Base-by-base conservation (phyloP, 2,888 invertebrate species). In the Theristus sp. region DNA sequence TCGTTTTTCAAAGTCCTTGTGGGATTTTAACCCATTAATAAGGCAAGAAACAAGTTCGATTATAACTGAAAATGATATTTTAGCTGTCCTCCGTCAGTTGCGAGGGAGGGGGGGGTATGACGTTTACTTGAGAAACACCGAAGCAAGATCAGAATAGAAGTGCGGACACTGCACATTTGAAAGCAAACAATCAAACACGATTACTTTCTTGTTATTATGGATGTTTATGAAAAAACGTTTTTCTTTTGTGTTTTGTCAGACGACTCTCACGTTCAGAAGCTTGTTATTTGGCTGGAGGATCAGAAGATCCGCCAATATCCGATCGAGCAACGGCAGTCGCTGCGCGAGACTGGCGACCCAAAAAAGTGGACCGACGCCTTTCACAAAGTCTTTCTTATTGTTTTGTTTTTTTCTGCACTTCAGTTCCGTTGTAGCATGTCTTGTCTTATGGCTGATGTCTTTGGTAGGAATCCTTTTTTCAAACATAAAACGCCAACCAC, bases 221-320 rank as follows among this genome's bases (percentile, higher is more conserved):
- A n/a, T n/a, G n/a, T n/a, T n/a, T n/a, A n/a, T n/a, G n/a, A n/a
- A n/a, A n/a, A n/a, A n/a, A n/a, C n/a, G n/a, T 38, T 6, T 17
- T 13, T 17, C 17, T 52, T 52, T 3, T 25, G 31, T 13, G 2
- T 38, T 25, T 29, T 78, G 78, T 1, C 74, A 91, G 91, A 89
- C 78, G 82, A 83, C 66, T 82, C 81, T 64, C 83, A 85, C 69
- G 85, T 87, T 71, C 82, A 86, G 58, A 85, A 84, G 70, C 79
- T 89, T 28, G 81, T 91, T 27, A 76, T 86, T 1, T 94, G 93
- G 94, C 74, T 94, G 60, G 94, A 94, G 76, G 87, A 89, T 72
- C 89, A 89, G 74, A 89, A 88, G 76, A 89, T 94, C 66, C 82
- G 90, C 20, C 83, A 84, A 66, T 89, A 88, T 67, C 84, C 84